Evolutionary conservation across 2,888 invertebrate genomes (phyloP).

Genomic region (Mimumesa dahlbomi): DNA sequence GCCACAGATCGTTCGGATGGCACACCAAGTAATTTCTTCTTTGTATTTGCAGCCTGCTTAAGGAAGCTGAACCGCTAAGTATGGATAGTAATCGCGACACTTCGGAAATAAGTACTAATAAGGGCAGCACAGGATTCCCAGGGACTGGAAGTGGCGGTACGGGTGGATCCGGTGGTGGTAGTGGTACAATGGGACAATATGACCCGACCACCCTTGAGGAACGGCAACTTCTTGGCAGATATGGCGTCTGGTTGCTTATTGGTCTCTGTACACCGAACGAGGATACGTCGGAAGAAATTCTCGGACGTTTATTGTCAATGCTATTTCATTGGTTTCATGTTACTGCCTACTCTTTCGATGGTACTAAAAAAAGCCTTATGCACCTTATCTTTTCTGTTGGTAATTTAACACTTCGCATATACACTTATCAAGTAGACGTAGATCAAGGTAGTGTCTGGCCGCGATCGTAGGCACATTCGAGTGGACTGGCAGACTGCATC

Average conservation of each 20-base stretch:
- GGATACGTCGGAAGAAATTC: conserved; percentile 88
- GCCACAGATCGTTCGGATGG: conserved; percentile 38
- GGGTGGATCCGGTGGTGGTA: conserved; percentile 77
- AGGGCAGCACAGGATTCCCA: conserved; percentile 76
- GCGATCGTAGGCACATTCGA: conserved; percentile 67
- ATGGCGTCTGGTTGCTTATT: conserved; percentile 98
- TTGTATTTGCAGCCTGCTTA: conserved; percentile 84
- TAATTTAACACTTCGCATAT: conserved; percentile 78
- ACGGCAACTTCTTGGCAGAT: conserved; percentile 93
- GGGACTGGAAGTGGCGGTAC: conserved; percentile 78
- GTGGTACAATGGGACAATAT: conserved; percentile 74
- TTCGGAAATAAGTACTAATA: conserved; percentile 79
- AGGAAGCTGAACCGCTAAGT: conserved; percentile 93
- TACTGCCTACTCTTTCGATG: conserved; percentile 97
- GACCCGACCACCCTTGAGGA: conserved; percentile 86
- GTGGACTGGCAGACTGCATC: conserved; percentile 11
- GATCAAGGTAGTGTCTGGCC: conserved; percentile 64
- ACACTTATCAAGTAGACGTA: conserved; percentile 76
- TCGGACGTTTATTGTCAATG: conserved; percentile 96
- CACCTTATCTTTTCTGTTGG: conserved; percentile 80
- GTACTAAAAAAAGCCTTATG: conserved; percentile 83
- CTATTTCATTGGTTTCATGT: conserved; percentile 99
- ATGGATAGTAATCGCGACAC: conserved; percentile 84
- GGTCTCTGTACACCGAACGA: conserved; percentile 93
- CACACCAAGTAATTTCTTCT: conserved; percentile 33